phyloP scores from a whole-genome alignment of 2,113 vertebrate genomes.

The Anoura caudifer region DNA sequence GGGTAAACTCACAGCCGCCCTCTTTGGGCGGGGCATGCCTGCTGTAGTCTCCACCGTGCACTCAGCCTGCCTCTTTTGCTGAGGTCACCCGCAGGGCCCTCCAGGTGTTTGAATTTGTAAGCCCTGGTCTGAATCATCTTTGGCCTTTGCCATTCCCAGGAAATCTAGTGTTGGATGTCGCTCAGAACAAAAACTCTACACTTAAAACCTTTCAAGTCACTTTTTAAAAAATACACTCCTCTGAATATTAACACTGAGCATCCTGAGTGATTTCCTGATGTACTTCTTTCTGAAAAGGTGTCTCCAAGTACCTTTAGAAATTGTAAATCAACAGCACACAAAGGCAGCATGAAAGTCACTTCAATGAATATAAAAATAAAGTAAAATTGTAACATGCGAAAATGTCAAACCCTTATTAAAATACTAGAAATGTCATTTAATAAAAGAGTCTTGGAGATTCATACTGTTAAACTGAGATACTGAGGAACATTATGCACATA shows the following conservation, averaged over 20 bases:
- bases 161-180: conserved; percentile 21
- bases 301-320: conserved; percentile 67
- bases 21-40: background rate
- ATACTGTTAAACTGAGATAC: conserved; percentile 51
- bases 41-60: background rate
- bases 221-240: background rate
- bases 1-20: background rate
- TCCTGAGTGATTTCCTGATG: conserved; percentile 49
- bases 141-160: conserved; percentile 54
- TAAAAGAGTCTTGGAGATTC: conserved; percentile 65
- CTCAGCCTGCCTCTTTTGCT: background rate
- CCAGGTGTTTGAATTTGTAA: conserved; percentile 20
- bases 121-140: conserved; percentile 25
- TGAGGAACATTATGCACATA: conserved; percentile 42
- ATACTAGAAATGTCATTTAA: conserved; percentile 75
- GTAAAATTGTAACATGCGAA: conserved; percentile 72
- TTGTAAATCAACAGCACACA: conserved; percentile 56
- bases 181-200: conserved; percentile 41
- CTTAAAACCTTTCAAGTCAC: conserved; percentile 36
- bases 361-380: conserved; percentile 74
- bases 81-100: background rate
- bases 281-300: conserved; percentile 50
- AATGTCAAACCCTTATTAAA: conserved; percentile 78
- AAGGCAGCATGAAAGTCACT: conserved; percentile 69
- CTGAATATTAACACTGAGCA: conserved; percentile 44